Percentiles rank a stretch among this genome's conserved stretches.
These are phyloP conservation scores for Chiridota heheva DNA, from an alignment of 35 echinoderm and acorn worm species.

Conservation along the genomic window DNA sequence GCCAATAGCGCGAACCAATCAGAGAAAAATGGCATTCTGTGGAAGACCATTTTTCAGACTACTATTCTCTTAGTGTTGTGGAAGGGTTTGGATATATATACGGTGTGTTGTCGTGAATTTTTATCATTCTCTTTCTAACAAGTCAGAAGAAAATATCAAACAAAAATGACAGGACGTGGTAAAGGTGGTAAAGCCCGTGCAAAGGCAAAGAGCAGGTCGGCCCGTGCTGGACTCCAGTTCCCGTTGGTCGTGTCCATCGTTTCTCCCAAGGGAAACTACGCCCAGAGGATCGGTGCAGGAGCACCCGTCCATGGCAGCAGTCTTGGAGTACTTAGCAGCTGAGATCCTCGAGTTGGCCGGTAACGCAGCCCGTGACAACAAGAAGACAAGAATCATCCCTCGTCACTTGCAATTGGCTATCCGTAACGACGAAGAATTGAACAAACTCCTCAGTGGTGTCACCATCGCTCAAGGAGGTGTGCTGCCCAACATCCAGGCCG, in stretches of 20 bases:
- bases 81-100: too few species aligned
- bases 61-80: too few species aligned
- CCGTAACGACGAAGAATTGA: slow-evolving; percentile 89
- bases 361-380: slow-evolving; percentile 91
- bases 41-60: too few species aligned
- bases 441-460: slow-evolving; percentile 69
- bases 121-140: too few species aligned
- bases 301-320: slow-evolving; percentile 74
- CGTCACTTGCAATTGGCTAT: slow-evolving; percentile 81
- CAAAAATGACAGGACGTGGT: slow-evolving; percentile 70
- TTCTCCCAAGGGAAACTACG: slow-evolving; percentile 65
- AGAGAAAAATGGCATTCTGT: too few species aligned
- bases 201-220: slow-evolving; percentile 55
- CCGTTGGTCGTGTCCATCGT: slow-evolving; percentile 42
- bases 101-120: too few species aligned
- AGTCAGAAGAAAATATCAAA: too few species aligned
- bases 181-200: slow-evolving; percentile 47
- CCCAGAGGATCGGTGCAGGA: slow-evolving; percentile 54
- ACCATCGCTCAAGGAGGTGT: slow-evolving; percentile 90
- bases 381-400: slow-evolving; percentile 80
- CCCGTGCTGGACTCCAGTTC: slow-evolving; percentile 63
- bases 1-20: too few species aligned
- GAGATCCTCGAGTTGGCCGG: slow-evolving; percentile 91
- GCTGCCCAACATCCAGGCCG: slow-evolving; percentile 91
- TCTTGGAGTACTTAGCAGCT: slow-evolving; percentile 76